Base-by-base conservation (phyloP, 2,888 invertebrate genomes). In the Heliconius ismenius region DNA sequence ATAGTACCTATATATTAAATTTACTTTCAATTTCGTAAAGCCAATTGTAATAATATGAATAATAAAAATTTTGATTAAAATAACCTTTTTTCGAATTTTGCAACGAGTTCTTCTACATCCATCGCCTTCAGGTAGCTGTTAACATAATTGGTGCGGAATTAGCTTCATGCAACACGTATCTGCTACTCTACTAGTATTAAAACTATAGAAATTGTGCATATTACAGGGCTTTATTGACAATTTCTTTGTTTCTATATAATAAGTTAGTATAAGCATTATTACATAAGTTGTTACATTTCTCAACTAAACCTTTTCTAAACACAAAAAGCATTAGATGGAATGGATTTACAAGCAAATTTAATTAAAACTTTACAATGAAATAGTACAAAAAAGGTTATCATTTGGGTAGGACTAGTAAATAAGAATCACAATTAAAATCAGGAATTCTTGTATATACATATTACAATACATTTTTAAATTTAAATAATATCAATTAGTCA, bases 111-210 rank as follows among this genome's bases (percentile, higher is more conserved):
- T 76, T 78, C 80, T 60, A 78, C 13, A 63, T 77, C 68, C 69
- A 26, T 63, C 76, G 39, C 63, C 72, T 76, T 73, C 39, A 60
- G 64, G 73, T 79, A 69, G 77, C 81, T 82, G 83, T 79, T 81
- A 78, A 81, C 78, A 83, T 32, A 82, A 79, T 81, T 36, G 76
- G 80, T 82, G 80, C 79, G 73, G 79, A 73, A 73, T 77, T 82
- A 79, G 79, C 72, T 78, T 70, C 79, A 79, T 81, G 81, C 82
- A 81, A 80, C 77, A 78, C 73, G 76, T 32, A 81, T 70, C 73
- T 69, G 74, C 39, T 39, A 18, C 1, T 72, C 28, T 43, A 43
- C 21, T 43, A 15, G 39, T 72, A 73, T 69, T 78, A 78, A 6
- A 76, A 43, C 3, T 72, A 65, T 54, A 24, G 43, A 67, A 58